Base-by-base conservation (phyloP, 2,888 invertebrate species). In the Nasonia oneida region DNA sequence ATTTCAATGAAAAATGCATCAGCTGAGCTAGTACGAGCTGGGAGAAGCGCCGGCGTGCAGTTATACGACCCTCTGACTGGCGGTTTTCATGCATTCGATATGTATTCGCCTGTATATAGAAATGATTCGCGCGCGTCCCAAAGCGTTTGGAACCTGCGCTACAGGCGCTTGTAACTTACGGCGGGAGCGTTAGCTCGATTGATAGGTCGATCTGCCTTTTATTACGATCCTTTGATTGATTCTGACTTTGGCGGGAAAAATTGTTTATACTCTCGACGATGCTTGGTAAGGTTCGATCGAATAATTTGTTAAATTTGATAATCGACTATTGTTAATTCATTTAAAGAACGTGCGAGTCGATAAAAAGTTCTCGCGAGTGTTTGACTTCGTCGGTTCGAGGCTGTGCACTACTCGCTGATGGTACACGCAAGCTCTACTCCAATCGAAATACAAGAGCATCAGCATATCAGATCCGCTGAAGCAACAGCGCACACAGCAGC, bases 1-100 rank as follows among this genome's bases (percentile, higher is more conserved):
- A 79, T 87, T 86, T 86, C 74, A 77, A 86, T 88, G 84, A 87
- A 89, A 88, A 89, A 89, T 88, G 86, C 85, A 37, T 37, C 37
- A 64, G 37, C 29, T 29, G 70, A 85, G 53, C 29, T 29, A 2
- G 18, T 5, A 2, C 4, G 64, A 64, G 64, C 29, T 29, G 29
- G 6, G 64, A 64, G 64, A 23, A 73, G 14, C 29, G 39, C 61
- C 33, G 14, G 61, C 5, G 77, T 23, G 29, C 29, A 18, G 29
- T 42, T 33, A 39, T 37, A 12, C 53, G 57, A 61, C 8, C 57
- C 8, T 1, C 15, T 53, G 18, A 39, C 37, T 37, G 3, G 4
- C 33, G 39, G 15, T 37, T 71, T 37, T 33, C 33, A 47, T 67
- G 37, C 74, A 73, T 73, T 79, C 39, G 39, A 81, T 61, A 47